Conservation (phyloP, 1,140 invertebrate genomes). For the Drosophila miranda region DNA sequence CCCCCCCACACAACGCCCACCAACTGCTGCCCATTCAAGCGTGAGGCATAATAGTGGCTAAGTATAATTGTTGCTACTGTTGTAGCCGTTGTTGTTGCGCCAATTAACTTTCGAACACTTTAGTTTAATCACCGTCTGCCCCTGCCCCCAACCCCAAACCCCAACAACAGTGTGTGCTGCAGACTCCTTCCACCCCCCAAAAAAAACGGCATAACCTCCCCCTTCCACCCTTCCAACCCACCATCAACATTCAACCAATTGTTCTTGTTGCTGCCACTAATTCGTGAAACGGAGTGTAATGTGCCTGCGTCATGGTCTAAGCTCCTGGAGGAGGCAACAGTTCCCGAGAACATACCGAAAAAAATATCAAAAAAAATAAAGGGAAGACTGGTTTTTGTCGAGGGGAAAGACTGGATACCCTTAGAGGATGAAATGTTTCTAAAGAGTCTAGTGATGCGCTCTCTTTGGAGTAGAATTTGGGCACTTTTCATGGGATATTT, state of each 20-base stretch:
- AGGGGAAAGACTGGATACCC: no score
- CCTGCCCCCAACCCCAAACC: background rate
- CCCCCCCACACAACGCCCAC: background rate
- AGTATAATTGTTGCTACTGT: conserved; percentile 56
- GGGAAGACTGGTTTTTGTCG: background rate
- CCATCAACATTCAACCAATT: conserved; percentile 38
- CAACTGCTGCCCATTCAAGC: conserved; percentile 30
- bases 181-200: background rate
- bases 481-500: no score
- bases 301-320: conserved; percentile 55
- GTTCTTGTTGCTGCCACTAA: conserved; percentile 48
- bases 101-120: conserved; percentile 80
- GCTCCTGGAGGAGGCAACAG: background rate
- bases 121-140: conserved; percentile 69
- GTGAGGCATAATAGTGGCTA: conserved; percentile 68
- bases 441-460: no score
- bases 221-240: background rate
- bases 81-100: conserved; percentile 33
- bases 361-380: conserved; percentile 20
- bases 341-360: conserved; percentile 4
- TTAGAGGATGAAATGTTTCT: background rate
- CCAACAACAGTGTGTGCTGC: no score
- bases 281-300: conserved; percentile 59
- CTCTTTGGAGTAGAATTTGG: no score
- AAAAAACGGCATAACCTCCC: conserved; percentile 7